Base-by-base conservation (phyloP, 2,888 invertebrate species). In the Heliconius hortense region DNA sequence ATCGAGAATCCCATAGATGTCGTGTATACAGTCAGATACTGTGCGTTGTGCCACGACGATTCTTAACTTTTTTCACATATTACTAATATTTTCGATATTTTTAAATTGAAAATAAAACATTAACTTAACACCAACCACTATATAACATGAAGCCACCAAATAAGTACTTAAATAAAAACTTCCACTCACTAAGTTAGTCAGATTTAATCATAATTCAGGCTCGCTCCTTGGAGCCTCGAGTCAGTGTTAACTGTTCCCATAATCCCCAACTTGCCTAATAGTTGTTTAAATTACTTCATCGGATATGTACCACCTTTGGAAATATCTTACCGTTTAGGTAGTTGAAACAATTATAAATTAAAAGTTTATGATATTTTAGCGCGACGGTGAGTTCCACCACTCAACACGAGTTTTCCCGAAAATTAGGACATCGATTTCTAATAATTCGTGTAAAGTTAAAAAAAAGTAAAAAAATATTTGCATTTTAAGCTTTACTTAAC, bases 271-370 rank as follows among this genome's bases (percentile, higher is more conserved):
- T 79, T 76, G 31, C 67, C 39, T 77, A 72, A 77, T 74, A 76
- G 79, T 77, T 79, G 59, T 76, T 73, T 74, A 59, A 76, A 76
- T 75, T 63, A 77, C 74, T 79, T 77, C 60, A 70, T 70, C 73
- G 68, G 59, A 62, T 56, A 26, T 69, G 56, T n/a, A n/a, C 28
- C 63, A 59, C 48, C 7, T 10, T 60, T 28, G 74, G 53, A 35
- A 59, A 60, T 48, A 39, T 62, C 43, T 35, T 67, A 28, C 1
- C 21, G 5, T 35, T 66, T n/a, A 67, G 7, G 39, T 56, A 18
- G 10, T 43, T 39, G 15, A 28, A 53, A 66, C n/a, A 2, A 60
- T 53, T 28, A 59, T 35, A 28, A 24, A 69, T 21, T 31, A 13
- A 24, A 13, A 53, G 5, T 21, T 21, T n/a, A n/a, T 4, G 10